Evolutionary conservation across 1,140 invertebrate genomes (phyloP).

Genomic region (Apis florea): DNA sequence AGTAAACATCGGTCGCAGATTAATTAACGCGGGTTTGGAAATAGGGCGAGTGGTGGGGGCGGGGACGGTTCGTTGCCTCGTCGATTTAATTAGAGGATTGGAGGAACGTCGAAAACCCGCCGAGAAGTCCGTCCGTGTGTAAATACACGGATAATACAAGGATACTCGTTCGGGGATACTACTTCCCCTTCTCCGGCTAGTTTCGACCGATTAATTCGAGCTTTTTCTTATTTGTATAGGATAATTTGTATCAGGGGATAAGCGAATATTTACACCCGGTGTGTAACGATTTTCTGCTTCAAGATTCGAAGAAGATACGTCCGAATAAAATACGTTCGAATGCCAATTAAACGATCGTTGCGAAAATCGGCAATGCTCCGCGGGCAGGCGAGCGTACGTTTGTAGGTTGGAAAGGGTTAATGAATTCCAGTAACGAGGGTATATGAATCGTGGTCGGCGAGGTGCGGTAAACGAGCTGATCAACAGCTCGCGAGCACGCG

Average conservation of each 20-base stretch:
- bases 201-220: neutral
- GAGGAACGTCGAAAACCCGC: neutral
- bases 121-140: slow-evolving; percentile 14
- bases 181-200: neutral
- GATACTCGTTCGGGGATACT: neutral
- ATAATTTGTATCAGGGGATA: too few relatives aligned
- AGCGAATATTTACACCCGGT: too few relatives aligned
- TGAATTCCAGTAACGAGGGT: slow-evolving; percentile 40
- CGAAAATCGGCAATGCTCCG: neutral
- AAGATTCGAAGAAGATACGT: neutral
- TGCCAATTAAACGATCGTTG: neutral
- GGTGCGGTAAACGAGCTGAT: slow-evolving; percentile 55
- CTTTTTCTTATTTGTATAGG: neutral
- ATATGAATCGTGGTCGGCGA: slow-evolving; percentile 32
- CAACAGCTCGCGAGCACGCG: slow-evolving; percentile 56
- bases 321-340: too few relatives aligned
- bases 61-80: slow-evolving; percentile 16
- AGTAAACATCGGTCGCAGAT: slow-evolving; percentile 52
- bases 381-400: slow-evolving; percentile 1
- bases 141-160: slow-evolving; percentile 12
- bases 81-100: slow-evolving; percentile 39
- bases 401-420: slow-evolving; percentile 30
- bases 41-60: slow-evolving; percentile 9
- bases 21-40: slow-evolving; percentile 38
- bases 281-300: too few relatives aligned